Evolutionary conservation across 2,113 vertebrate species (phyloP).

Genomic region (Cyanistes caeruleus): DNA sequence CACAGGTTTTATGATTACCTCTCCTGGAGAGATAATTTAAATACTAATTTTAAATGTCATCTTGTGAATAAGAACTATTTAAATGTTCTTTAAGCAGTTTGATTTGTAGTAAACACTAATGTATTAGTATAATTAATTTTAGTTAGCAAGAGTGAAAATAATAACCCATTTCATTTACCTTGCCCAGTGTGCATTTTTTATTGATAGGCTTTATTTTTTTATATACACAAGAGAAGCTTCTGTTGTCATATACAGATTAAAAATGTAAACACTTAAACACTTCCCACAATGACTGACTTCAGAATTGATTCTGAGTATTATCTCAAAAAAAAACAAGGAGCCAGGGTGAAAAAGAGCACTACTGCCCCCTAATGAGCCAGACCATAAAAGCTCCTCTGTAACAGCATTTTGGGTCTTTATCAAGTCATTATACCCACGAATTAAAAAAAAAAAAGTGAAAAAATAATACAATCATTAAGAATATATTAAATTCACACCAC

Average conservation of each 20-base stretch:
- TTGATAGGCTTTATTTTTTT: constrained; percentile 58
- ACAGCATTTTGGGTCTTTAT: neutral
- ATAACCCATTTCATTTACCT: constrained; percentile 42
- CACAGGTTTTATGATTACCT: neutral
- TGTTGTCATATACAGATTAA: constrained; percentile 66
- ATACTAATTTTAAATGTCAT: constrained; percentile 10
- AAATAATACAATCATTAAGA: neutral
- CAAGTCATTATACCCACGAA: neutral
- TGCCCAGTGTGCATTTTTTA: constrained; percentile 14
- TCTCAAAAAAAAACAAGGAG: constrained; percentile 26
- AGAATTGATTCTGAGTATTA: constrained; percentile 49
- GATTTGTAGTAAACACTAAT: constrained; percentile 27
- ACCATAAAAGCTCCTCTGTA: neutral
- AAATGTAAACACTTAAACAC: constrained; percentile 73
- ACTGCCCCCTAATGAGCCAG: constrained; percentile 76
- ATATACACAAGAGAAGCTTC: constrained; percentile 52
- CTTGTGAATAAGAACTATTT: neutral
- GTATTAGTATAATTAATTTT: neutral
- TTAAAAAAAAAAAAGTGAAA: neutral
- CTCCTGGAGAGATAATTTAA: constrained; percentile 29
- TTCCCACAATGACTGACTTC: constrained; percentile 61
- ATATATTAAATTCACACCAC: neutral
- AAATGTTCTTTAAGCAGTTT: constrained; percentile 14
- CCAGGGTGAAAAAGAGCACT: constrained; percentile 50
- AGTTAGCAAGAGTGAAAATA: constrained; percentile 37